Evolutionary conservation across 2,113 vertebrate genomes (phyloP).

Genomic region (Aldabrachelys gigantea): DNA sequence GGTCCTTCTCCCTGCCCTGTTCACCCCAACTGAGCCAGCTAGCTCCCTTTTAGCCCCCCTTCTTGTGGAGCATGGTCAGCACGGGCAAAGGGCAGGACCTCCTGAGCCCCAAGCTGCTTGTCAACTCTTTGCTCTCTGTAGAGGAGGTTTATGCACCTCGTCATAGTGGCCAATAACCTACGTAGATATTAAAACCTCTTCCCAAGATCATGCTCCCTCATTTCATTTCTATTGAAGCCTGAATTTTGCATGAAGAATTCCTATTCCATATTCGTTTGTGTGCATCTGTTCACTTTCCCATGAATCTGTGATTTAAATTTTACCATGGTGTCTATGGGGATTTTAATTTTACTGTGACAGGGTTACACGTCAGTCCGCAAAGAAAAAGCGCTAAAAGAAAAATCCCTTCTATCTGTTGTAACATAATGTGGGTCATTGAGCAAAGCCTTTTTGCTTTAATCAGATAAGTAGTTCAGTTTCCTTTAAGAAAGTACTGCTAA

Average conservation of each 20-base stretch:
- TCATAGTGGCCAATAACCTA: not conserved
- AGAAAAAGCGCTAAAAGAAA: not conserved
- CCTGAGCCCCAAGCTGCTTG: not conserved
- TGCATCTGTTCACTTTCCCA: not conserved
- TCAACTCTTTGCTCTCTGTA: not conserved
- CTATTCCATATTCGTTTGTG: not conserved
- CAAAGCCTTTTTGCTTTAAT: not conserved
- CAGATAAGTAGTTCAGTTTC: not conserved
- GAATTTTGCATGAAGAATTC: conserved; percentile 2
- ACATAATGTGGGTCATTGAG: not conserved
- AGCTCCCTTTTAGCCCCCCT: not conserved
- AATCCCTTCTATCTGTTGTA: not conserved
- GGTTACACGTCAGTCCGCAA: not conserved
- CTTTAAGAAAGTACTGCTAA: not conserved
- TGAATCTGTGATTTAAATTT: not conserved
- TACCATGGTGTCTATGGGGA: not conserved
- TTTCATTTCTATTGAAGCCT: not conserved
- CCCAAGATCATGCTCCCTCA: not conserved
- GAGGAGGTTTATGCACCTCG: not conserved
- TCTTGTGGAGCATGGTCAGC: not conserved
- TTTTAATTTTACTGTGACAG: not conserved
- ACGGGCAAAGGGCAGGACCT: not conserved
- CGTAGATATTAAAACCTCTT: not conserved
- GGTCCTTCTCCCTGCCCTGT: not conserved
- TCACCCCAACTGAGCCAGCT: not conserved